phyloP scores from a whole-genome alignment of 2,797 vertebrate genomes.

The Sorex maritimensis region DNA sequence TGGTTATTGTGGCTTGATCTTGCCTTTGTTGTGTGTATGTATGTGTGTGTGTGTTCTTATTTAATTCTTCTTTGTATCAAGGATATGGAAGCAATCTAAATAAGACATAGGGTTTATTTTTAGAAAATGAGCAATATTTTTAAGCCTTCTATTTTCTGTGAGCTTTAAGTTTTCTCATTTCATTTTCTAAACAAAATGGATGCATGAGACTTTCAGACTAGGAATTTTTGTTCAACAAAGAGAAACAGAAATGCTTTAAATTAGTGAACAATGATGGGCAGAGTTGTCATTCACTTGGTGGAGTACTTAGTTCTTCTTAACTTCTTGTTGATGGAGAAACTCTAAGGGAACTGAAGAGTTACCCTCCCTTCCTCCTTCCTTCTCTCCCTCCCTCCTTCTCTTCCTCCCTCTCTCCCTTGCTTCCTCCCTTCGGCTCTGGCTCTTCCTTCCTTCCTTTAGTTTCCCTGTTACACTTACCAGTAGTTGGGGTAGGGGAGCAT shows the following conservation, averaged over 20 bases:
- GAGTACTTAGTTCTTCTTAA: conserved; percentile 50
- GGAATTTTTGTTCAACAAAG: not conserved
- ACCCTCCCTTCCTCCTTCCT: too few species aligned
- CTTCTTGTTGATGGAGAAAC: conserved; percentile 40
- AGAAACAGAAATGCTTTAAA: conserved; percentile 46
- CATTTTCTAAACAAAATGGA: conserved; percentile 44
- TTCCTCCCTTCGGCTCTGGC: too few species aligned
- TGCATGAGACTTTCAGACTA: conserved; percentile 9
- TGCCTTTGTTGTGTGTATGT: not conserved
- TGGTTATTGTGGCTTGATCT: not conserved
- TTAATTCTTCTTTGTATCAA: conserved; percentile 43
- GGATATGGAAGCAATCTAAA: conserved; percentile 28
- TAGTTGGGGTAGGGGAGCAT: too few species aligned
- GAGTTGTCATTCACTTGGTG: not conserved
- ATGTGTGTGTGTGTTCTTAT: not conserved
- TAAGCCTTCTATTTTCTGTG: conserved; percentile 33
- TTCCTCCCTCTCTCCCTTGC: too few species aligned
- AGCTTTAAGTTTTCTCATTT: conserved; percentile 31
- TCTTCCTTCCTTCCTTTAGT: too few species aligned
- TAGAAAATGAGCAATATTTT: conserved; percentile 27
- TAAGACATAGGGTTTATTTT: not conserved
- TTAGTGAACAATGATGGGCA: conserved; percentile 33
- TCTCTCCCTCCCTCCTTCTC: too few species aligned
- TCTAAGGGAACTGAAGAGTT: not conserved
- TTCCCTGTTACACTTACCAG: too few species aligned